A percentile compares a stretch with the other conserved stretches of the same genome.
Evolutionary conservation across 2,113 vertebrate species (phyloP).

Genomic region (Tachuris rubrigastra): DNA sequence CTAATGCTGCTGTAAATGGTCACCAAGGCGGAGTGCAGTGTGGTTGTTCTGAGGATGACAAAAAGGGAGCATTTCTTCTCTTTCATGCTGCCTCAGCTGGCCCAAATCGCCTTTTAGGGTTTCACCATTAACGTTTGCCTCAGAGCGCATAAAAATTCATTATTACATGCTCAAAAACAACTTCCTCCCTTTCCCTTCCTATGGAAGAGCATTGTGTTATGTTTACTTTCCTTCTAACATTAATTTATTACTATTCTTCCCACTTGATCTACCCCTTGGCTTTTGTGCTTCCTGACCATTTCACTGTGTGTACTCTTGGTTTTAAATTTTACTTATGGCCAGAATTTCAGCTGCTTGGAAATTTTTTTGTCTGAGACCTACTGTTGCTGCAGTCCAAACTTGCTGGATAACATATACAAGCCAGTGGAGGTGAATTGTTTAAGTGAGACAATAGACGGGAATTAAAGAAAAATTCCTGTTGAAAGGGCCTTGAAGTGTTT

Average conservation of each 20-base stretch:
- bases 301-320: neutral
- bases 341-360: neutral
- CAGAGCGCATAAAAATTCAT: neutral
- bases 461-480: neutral
- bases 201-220: neutral
- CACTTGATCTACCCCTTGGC: neutral
- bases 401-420: accelerated
- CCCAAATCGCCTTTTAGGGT: neutral
- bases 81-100: neutral
- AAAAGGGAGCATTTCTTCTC: neutral
- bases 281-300: neutral
- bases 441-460: neutral
- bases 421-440: neutral
- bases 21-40: neutral
- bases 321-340: neutral
- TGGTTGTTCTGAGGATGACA: neutral
- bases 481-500: neutral
- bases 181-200: neutral
- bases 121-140: neutral
- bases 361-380: neutral
- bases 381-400: neutral
- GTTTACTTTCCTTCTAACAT: neutral
- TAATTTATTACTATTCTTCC: neutral
- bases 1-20: neutral
- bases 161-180: neutral